Percentiles rank a stretch among this genome's conserved stretches.
These are phyloP conservation scores for Ferdinandea cuprea DNA, from an alignment of 2,888 invertebrate genomes.

Conservation along the genomic window DNA sequence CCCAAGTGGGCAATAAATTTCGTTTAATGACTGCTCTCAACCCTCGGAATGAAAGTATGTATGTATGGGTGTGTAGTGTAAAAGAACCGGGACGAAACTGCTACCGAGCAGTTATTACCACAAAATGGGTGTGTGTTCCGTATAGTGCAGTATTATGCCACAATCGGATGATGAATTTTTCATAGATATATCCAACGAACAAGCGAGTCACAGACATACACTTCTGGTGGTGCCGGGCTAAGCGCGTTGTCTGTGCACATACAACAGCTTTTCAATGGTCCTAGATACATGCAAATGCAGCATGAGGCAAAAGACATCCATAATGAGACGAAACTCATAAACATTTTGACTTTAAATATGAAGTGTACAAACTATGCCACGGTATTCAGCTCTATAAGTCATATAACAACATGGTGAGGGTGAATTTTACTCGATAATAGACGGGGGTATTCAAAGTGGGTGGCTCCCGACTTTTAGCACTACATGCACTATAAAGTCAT, in stretches of 20 bases:
- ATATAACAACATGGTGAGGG: slow-evolving; percentile 22
- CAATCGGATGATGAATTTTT: slow-evolving; percentile 59
- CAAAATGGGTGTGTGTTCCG: not conserved
- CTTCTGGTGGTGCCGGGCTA: slow-evolving; percentile 20
- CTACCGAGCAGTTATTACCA: not conserved
- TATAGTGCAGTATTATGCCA: slow-evolving; percentile 27
- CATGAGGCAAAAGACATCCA: slow-evolving; percentile 57
- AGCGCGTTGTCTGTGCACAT: slow-evolving; percentile 13
- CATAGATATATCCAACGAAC: slow-evolving; percentile 19
- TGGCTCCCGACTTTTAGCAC: slow-evolving; percentile 12
- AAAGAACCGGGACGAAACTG: not conserved
- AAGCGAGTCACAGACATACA: not conserved
- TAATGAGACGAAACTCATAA: slow-evolving; percentile 69
- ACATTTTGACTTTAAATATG: slow-evolving; percentile 67
- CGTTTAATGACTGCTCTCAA: slow-evolving; percentile 60
- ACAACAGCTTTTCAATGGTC: slow-evolving; percentile 30
- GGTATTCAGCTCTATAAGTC: slow-evolving; percentile 49
- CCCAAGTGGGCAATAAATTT: slow-evolving; percentile 72
- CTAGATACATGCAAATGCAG: slow-evolving; percentile 24
- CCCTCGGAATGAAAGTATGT: slow-evolving; percentile 3
- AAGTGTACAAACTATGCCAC: slow-evolving; percentile 32
- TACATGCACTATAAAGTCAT: slow-evolving; percentile 27
- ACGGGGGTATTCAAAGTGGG: not conserved
- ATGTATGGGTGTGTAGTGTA: too few species aligned
- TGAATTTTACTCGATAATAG: slow-evolving; percentile 29